A percentile compares a stretch with the other conserved stretches of the same genome.
Evolutionary conservation across 92 coral and sea anemone species (phyloP).

Genomic region (Phenganax stokvisi): DNA sequence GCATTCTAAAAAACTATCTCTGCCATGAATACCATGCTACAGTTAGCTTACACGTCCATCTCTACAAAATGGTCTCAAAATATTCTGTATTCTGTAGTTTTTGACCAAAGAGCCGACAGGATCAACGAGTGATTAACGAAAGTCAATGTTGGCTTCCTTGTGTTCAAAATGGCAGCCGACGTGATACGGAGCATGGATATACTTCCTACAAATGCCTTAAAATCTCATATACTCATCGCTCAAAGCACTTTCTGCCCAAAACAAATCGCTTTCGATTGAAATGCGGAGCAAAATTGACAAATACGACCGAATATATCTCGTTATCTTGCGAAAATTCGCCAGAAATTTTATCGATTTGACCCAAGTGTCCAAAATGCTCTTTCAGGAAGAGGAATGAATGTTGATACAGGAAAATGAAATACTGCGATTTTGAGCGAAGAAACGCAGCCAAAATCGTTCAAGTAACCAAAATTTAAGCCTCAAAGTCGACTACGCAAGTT

Average conservation of each 20-base stretch:
- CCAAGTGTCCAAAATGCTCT: conserved; percentile 5
- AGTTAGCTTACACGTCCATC: background rate
- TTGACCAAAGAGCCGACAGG: background rate
- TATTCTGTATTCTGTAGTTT: background rate
- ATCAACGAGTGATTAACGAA: background rate
- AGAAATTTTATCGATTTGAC: background rate
- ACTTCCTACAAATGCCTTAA: background rate
- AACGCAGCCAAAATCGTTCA: background rate
- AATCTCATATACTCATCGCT: background rate
- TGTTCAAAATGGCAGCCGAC: conserved; percentile 23
- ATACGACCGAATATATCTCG: background rate
- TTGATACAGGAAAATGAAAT: background rate
- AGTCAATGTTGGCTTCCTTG: background rate
- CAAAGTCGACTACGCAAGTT: background rate
- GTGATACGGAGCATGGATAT: background rate
- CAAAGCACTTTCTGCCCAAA: background rate
- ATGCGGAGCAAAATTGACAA: background rate
- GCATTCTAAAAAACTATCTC: background rate
- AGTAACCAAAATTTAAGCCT: background rate
- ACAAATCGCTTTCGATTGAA: background rate
- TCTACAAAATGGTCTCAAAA: background rate
- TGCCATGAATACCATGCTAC: background rate
- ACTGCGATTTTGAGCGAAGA: background rate
- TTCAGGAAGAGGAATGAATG: conserved; percentile 8
- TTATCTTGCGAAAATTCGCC: background rate